Conservation (phyloP, 2,888 invertebrate genomes). For the Drosophila rellima region DNA sequence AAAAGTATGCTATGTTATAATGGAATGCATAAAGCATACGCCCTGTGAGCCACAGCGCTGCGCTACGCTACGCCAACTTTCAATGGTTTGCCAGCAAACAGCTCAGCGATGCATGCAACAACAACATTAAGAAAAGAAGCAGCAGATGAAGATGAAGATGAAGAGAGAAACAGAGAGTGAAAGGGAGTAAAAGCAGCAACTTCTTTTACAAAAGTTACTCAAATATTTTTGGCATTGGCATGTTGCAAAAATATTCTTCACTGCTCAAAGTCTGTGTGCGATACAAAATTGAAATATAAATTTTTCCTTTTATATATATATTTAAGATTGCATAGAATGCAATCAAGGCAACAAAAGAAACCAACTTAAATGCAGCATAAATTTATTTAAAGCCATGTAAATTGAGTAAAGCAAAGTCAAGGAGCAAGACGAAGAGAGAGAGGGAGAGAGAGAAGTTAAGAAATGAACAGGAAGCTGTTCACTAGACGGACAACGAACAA, state of each 20-base stretch:
- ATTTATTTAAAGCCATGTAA: slow-evolving; percentile 48
- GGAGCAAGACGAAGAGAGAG: slow-evolving; percentile 28
- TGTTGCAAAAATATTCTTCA: slow-evolving; percentile 12
- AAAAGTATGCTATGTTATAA: slow-evolving; percentile 76
- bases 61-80: slow-evolving; percentile 16
- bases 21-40: slow-evolving; percentile 75
- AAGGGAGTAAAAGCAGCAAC: neutral
- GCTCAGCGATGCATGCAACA: slow-evolving; percentile 31
- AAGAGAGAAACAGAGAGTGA: neutral
- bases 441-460: slow-evolving; percentile 16
- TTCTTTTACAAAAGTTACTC: slow-evolving; percentile 16
- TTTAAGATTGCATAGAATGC: slow-evolving; percentile 19
- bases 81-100: slow-evolving; percentile 19
- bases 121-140: slow-evolving; percentile 3
- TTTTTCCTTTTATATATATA: neutral
- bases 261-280: neutral
- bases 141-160: neutral
- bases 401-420: slow-evolving; percentile 37
- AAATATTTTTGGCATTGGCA: slow-evolving; percentile 21
- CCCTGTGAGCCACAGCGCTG: slow-evolving; percentile 43
- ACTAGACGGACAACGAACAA: slow-evolving; percentile 26
- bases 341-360: slow-evolving; percentile 22
- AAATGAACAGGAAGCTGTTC: slow-evolving; percentile 9
- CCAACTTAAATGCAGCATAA: slow-evolving; percentile 31
- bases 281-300: slow-evolving; percentile 3